Conservation (phyloP, 2,797 vertebrate species). For the Dromococcyx pavoninus region DNA sequence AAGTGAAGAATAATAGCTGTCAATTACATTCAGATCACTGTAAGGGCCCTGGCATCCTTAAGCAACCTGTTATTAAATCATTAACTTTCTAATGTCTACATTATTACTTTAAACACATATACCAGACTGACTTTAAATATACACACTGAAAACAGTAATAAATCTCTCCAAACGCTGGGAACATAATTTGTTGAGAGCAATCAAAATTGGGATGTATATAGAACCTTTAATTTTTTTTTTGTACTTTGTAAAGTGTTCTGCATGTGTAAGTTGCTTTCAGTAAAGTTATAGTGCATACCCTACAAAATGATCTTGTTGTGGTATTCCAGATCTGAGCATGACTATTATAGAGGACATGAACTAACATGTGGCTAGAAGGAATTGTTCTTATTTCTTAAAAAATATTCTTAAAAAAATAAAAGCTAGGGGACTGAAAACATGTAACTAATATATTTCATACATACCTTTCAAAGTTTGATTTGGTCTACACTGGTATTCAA, state of each 20-base stretch:
- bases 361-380: neutral
- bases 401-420: neutral
- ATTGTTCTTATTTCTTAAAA: neutral
- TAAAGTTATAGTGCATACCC: neutral
- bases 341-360: neutral
- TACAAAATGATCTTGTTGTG: neutral
- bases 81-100: slow-evolving; percentile 9
- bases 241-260: neutral
- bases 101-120: neutral
- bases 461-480: neutral
- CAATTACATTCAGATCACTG: neutral
- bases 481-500: neutral
- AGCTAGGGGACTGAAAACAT: neutral
- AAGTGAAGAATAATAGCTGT: slow-evolving; percentile 40
- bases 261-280: neutral
- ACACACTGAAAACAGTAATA: neutral
- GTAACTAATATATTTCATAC: neutral
- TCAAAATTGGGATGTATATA: neutral
- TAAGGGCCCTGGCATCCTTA: neutral
- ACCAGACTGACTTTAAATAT: slow-evolving; percentile 21
- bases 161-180: neutral
- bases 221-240: neutral
- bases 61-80: neutral
- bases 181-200: neutral
- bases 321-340: neutral